Conservation (phyloP, 1,140 invertebrate species). For the Babylonia areolata region DNA sequence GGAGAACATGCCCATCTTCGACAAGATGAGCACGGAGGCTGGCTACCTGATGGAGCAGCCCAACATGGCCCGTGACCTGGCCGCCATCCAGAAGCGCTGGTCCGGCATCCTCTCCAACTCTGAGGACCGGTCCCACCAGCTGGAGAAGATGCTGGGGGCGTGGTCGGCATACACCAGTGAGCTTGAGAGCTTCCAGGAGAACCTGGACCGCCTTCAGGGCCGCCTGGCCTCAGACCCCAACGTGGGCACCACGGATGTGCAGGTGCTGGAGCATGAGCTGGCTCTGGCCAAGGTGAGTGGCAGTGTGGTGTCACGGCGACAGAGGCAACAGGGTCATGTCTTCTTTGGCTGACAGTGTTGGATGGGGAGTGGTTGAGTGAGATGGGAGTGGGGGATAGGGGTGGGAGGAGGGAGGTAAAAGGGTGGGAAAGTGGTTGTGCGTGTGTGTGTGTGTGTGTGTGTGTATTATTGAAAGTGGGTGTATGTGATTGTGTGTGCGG, state of each 20-base stretch:
- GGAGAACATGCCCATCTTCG: slow-evolving; percentile 80
- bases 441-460: no score
- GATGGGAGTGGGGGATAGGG: no score
- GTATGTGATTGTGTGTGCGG: no score
- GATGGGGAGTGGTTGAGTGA: no score
- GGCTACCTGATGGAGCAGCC: slow-evolving; percentile 79
- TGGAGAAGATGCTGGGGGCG: slow-evolving; percentile 66
- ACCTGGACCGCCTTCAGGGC: slow-evolving; percentile 66
- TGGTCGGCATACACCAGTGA: slow-evolving; percentile 67
- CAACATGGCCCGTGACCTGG: slow-evolving; percentile 71
- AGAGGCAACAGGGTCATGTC: no score
- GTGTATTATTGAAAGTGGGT: no score
- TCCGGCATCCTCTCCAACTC: slow-evolving; percentile 59
- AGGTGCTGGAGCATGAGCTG: slow-evolving; percentile 71
- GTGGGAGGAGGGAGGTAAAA: no score
- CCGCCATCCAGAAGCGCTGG: slow-evolving; percentile 76
- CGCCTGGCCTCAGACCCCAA: slow-evolving; percentile 66
- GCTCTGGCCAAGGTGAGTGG: slow-evolving; percentile 66
- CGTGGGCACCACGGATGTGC: slow-evolving; percentile 66
- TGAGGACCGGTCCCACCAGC: slow-evolving; percentile 65
- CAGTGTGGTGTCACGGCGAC: background rate
- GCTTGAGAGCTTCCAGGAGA: slow-evolving; percentile 62
- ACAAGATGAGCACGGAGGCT: slow-evolving; percentile 70
- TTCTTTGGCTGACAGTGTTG: no score
- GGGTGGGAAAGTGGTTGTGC: no score